Conservation (phyloP, 1,140 invertebrate species). For the Tetramorium alpestre region DNA sequence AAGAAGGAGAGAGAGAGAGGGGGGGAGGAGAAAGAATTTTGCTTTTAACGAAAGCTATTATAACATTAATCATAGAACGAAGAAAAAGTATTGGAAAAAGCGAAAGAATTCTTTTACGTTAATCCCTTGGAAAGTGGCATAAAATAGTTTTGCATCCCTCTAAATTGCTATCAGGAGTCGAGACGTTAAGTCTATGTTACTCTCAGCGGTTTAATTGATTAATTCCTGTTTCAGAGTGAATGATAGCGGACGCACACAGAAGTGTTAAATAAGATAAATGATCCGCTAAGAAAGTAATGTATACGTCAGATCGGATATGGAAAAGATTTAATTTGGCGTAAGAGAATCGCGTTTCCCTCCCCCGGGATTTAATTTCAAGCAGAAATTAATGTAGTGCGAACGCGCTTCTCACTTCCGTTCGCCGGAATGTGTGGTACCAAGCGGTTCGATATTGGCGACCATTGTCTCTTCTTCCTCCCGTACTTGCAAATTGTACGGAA, state of each 20-base stretch:
- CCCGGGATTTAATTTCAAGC: conserved; percentile 47
- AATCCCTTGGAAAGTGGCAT: neutral
- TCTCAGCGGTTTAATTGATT: conserved; percentile 15
- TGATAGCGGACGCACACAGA: neutral
- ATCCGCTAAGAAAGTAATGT: conserved; percentile 36
- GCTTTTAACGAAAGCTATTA: conserved; percentile 2
- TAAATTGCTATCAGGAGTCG: neutral
- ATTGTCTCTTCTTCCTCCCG: conserved; percentile 23
- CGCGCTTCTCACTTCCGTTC: conserved; percentile 34
- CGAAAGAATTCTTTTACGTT: neutral
- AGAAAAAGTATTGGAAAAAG: neutral
- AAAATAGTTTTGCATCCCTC: neutral
- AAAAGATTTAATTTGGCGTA: conserved; percentile 55
- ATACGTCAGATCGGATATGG: conserved; percentile 41
- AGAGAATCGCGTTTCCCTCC: conserved; percentile 25
- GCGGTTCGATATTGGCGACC: conserved; percentile 48
- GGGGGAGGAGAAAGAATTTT: neutral
- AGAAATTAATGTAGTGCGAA: conserved; percentile 58
- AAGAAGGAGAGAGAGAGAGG: no score
- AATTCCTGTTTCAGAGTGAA: conserved; percentile 16
- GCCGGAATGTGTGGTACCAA: conserved; percentile 33
- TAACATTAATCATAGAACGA: neutral
- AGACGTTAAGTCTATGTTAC: conserved; percentile 17
- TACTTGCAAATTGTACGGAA: conserved; percentile 46
- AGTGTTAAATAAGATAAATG: conserved; percentile 49